Evolutionary conservation across 2,797 vertebrate genomes (phyloP).

Genomic region (Micropoecilia bifurca): DNA sequence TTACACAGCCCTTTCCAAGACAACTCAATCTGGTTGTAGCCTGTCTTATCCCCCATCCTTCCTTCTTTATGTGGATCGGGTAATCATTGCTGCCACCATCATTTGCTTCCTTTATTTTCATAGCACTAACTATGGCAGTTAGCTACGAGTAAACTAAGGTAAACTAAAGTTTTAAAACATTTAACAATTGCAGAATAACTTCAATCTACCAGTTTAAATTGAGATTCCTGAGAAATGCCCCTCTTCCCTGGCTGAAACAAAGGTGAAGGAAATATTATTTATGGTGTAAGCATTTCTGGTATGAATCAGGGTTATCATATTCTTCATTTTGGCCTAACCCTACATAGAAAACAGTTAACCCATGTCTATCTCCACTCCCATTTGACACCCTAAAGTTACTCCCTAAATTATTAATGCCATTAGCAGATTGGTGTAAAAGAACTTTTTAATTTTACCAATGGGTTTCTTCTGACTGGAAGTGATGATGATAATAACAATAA

Average conservation of each 20-base stretch:
- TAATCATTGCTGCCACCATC: not conserved
- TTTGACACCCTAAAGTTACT: not conserved
- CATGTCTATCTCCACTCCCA: not conserved
- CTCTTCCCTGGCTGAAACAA: not conserved
- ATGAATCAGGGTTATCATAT: not conserved
- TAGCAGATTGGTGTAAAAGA: not conserved
- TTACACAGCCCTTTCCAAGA: not conserved
- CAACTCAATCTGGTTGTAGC: not conserved
- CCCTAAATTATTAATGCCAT: not conserved
- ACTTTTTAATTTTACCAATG: not conserved
- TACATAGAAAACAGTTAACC: not conserved
- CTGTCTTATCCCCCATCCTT: not conserved
- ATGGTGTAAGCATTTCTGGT: not conserved
- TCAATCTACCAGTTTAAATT: not conserved
- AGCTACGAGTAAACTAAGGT: not conserved
- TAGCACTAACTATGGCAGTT: not conserved
- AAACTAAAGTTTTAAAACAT: not conserved
- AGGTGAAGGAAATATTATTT: not conserved
- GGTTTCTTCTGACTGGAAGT: not conserved
- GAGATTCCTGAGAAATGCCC: not conserved
- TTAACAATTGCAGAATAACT: not conserved
- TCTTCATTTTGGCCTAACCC: not conserved
- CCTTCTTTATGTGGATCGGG: not conserved
- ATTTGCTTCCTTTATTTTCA: not conserved
- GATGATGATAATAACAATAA: not conserved